Evolutionary conservation across 2,113 vertebrate species (phyloP), one percentile per base, ranked within the genome.

Genomic region (Oxyruncus cristatus): DNA sequence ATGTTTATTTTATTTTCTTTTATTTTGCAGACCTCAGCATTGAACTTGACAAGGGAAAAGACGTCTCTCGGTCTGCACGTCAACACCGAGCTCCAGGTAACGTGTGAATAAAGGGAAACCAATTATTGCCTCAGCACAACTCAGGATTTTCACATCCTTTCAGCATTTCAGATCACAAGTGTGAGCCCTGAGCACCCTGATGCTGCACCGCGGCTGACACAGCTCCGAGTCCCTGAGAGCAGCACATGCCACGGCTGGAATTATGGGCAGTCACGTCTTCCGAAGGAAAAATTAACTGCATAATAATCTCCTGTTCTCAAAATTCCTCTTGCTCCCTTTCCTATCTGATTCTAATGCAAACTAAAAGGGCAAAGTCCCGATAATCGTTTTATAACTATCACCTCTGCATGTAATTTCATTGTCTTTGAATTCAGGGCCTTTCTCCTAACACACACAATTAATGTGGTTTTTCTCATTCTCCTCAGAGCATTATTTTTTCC

Each of bases 291-390:
- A 52, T 24, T 30, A 71, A 42, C 76, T 42, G 56, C 58, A 28
- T 59, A 44, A 58, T 91, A 28, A 85, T 75, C 76, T 93, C 65
- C 61, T 37, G 11, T 41, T 76, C 82, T 59, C 68, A 44, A 59
- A 74, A 68, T n/a, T 63, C 33, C 20, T 61, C 73, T 49, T 32
- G 7, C 26, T 84, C 28, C 20, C 24, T 67, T 63, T 84, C 41
- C 61, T 84, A 77, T 75, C 44, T 30, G n/a, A 75, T 46, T 88
- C 55, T 78, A 75, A 94, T 12, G 37, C 66, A 76, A 92, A 77
- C 37, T 78, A 80, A 72, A 86, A 74, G 71, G 49, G 12, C n/a
- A 12, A 77, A 77, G 52, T 81, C 49, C 44, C 56, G 30, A 86
- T 72, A 75, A 91, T 72, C 2, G 76, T 70, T 78, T 55, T 42